Evolutionary conservation across 2,888 invertebrate genomes (phyloP), one percentile per base, ranked within the genome.

Genomic region (Notodonta ziczac): DNA sequence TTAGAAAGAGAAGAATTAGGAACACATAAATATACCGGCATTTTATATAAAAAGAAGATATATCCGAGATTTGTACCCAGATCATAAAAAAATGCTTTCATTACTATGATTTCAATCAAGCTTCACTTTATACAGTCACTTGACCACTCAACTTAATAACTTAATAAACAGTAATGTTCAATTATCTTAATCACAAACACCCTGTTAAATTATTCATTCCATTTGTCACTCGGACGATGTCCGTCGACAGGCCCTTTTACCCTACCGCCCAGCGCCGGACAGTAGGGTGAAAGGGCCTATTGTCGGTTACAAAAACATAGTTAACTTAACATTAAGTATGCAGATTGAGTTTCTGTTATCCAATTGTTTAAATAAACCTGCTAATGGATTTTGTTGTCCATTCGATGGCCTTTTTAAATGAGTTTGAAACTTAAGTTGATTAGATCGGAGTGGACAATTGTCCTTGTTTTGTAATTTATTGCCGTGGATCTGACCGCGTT

Each of bases 241-340:
- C 86, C 84, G 79, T 84, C 86, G 88, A 87, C 85, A 74, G 82
- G 67, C 72, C 76, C 74, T 65, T 71, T 68, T 69, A 78, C 82
- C 86, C 83, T 72, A 78, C 63, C 76, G 76, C 77, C 80, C 78
- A 65, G 67, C 73, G 68, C 52, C 35, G 58, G 52, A 53, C 58
- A 58, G 44, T 58, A 58, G 58, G 58, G 58, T 53, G 42, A 42
- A 24, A 42, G 53, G 42, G 32, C 48, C 46, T 57, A 50, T 46
- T 57, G 74, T 73, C 72, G 68, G 56, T 57, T 61, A 85, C 85
- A 86, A 88, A 90, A 90, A 88, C 87, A 82, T 84, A 77, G 82
- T 82, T 83, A 83, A 82, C 76, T 80, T 73, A 74, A 72, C 82
- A 87, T 90, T 89, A 83, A 74, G 82, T 84, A 92, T 91, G 91